phyloP scores from a whole-genome alignment of 2,888 invertebrate species.

The Gryllus longicercus region DNA sequence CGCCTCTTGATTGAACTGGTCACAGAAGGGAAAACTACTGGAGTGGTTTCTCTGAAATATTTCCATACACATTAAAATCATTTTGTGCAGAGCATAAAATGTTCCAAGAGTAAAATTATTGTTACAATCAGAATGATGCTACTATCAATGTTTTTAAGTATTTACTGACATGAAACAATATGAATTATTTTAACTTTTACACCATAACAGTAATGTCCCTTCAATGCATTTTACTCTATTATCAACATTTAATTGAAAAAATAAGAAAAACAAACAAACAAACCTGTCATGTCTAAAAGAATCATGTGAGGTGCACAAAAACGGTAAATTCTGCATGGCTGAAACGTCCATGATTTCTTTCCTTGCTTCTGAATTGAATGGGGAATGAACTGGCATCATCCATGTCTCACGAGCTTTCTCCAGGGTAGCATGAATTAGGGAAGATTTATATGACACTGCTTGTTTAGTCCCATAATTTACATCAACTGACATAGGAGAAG shows the following conservation, averaged over 20 bases:
- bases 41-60: conserved; percentile 22
- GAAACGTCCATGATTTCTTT: conserved; percentile 20
- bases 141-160: too few species aligned
- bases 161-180: too few species aligned
- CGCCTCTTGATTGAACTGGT: conserved; percentile 20
- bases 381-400: conserved; percentile 44
- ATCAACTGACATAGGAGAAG: conserved; percentile 59
- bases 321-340: conserved; percentile 58
- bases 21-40: conserved; percentile 26
- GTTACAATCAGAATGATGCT: too few species aligned
- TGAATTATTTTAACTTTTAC: too few species aligned
- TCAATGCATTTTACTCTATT: too few species aligned
- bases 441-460: conserved; percentile 50
- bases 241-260: too few species aligned
- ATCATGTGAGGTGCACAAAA: conserved; percentile 58
- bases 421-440: conserved; percentile 50
- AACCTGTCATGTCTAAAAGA: conserved; percentile 30
- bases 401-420: conserved; percentile 52
- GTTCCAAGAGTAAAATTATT: too few species aligned
- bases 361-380: conserved; percentile 44
- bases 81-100: neutral
- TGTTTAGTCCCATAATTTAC: conserved; percentile 51
- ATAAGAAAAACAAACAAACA: neutral
- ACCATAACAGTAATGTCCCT: too few species aligned
- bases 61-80: neutral